A percentile compares a stretch with the other conserved stretches of the same genome.
phyloP scores from a whole-genome alignment of 2,113 vertebrate species.

The Dissostichus mawsoni region DNA sequence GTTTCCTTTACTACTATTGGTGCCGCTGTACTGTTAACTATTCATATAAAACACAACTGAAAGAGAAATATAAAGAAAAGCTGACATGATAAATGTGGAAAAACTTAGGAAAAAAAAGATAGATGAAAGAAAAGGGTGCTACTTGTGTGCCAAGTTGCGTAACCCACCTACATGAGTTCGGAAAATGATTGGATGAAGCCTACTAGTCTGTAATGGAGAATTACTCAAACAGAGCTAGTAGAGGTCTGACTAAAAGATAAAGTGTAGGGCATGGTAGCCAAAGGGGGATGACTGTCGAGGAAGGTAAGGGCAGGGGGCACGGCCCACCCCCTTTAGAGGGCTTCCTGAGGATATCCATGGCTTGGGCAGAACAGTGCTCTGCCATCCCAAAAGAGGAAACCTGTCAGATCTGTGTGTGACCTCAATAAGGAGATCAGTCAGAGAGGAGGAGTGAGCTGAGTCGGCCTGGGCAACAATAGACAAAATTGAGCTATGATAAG shows the following conservation, averaged over 20 bases:
- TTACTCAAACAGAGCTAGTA: not conserved
- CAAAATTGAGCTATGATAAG: conserved; percentile 33
- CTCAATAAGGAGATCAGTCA: conserved; percentile 54
- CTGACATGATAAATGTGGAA: conserved; percentile 5
- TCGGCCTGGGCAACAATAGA: conserved; percentile 34
- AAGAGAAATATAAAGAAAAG: not conserved
- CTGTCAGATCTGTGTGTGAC: conserved; percentile 60
- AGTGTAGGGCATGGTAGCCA: conserved; percentile 53
- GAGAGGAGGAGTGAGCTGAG: conserved; percentile 38
- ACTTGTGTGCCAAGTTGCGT: conserved; percentile 3
- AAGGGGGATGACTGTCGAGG: conserved; percentile 53
- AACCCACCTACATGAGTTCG: not conserved
- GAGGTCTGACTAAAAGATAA: conserved; percentile 18
- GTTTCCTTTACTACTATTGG: not conserved
- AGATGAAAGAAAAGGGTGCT: not conserved
- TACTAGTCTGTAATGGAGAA: not conserved
- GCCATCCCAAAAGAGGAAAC: conserved; percentile 63
- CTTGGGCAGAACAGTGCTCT: conserved; percentile 55
- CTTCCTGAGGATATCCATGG: conserved; percentile 83
- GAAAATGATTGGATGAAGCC: not conserved
- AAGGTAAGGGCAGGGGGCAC: conserved; percentile 58
- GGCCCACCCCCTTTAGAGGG: conserved; percentile 60
- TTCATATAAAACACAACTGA: not conserved
- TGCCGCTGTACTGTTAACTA: not conserved
- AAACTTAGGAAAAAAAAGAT: not conserved